phyloP scores from a whole-genome alignment of 2,888 invertebrate species.

The Sthenelais limicola region DNA sequence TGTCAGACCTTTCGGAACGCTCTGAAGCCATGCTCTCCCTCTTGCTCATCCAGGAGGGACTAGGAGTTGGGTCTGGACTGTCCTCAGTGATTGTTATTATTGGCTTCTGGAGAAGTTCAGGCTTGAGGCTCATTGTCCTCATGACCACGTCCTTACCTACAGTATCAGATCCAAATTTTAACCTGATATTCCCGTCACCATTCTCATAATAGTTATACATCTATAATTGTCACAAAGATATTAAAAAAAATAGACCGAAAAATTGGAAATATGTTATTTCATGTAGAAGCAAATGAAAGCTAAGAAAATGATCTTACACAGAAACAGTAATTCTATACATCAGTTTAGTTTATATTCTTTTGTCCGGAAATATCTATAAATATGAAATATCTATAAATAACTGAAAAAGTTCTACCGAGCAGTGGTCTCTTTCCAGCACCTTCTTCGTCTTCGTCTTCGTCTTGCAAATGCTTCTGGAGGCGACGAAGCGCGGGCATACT shows the following conservation, averaged over 20 bases:
- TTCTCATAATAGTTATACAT: too few relatives aligned
- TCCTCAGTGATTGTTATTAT: constrained; percentile 98
- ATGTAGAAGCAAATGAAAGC: too few relatives aligned
- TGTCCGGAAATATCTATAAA: too few relatives aligned
- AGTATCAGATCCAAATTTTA: neutral
- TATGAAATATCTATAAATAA: too few relatives aligned
- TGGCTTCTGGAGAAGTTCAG: constrained; percentile 77
- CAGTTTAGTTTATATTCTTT: too few relatives aligned
- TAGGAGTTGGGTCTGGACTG: constrained; percentile 87
- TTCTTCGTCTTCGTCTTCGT: constrained; percentile 6
- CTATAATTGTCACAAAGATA: too few relatives aligned
- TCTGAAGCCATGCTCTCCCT: constrained; percentile 79
- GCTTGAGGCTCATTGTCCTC: constrained; percentile 46
- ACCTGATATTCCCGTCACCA: neutral
- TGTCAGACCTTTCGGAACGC: constrained; percentile 56
- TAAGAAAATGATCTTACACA: too few relatives aligned
- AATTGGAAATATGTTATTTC: too few relatives aligned
- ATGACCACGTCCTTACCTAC: constrained; percentile 33
- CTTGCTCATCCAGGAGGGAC: constrained; percentile 33
- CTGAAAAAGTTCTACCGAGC: too few relatives aligned
- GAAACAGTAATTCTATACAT: too few relatives aligned
- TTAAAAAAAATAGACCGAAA: too few relatives aligned
- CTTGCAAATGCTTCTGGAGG: constrained; percentile 8
- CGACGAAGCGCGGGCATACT: constrained; percentile 91
- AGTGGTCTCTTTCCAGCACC: neutral